phyloP scores from a whole-genome alignment of 2,888 invertebrate genomes.

The Polylopha cassiicola region DNA sequence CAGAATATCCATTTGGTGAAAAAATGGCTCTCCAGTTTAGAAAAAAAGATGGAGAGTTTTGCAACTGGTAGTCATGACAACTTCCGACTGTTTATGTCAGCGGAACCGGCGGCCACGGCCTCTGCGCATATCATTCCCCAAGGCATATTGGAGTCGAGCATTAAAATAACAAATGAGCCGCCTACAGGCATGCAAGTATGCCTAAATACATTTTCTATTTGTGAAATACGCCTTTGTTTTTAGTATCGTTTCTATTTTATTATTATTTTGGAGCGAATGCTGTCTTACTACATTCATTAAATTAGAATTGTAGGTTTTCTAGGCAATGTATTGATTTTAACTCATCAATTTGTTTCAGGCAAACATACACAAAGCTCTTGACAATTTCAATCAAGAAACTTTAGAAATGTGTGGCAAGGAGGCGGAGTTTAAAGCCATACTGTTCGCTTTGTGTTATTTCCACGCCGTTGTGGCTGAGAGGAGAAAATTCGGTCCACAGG shows the following conservation, averaged over 20 bases:
- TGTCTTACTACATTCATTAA: too few relatives aligned
- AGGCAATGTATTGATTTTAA: too few relatives aligned
- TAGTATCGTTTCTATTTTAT: background rate
- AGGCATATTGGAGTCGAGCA: constrained; percentile 96
- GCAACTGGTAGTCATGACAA: constrained; percentile 86
- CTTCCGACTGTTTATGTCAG: constrained; percentile 94
- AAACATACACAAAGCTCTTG: constrained; percentile 95
- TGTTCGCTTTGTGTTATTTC: constrained; percentile 96
- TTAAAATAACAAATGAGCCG: constrained; percentile 98
- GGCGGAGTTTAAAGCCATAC: constrained; percentile 95
- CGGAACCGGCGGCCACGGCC: constrained; percentile 93
- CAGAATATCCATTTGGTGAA: constrained; percentile 97
- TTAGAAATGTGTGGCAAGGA: constrained; percentile 97
- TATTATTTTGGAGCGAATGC: too few relatives aligned
- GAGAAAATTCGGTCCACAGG: constrained; percentile 96
- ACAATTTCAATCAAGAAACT: constrained; percentile 96
- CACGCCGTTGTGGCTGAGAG: constrained; percentile 97
- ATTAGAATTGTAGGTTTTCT: too few relatives aligned
- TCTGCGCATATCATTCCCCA: constrained; percentile 96
- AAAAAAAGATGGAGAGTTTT: constrained; percentile 93
- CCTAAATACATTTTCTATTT: background rate
- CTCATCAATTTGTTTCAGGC: constrained; percentile 80
- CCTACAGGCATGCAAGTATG: constrained; percentile 92
- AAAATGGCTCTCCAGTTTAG: constrained; percentile 93
- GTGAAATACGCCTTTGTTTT: background rate